Conservation (phyloP, 2,797 vertebrate species). For the Aselliscus stoliczkanus region DNA sequence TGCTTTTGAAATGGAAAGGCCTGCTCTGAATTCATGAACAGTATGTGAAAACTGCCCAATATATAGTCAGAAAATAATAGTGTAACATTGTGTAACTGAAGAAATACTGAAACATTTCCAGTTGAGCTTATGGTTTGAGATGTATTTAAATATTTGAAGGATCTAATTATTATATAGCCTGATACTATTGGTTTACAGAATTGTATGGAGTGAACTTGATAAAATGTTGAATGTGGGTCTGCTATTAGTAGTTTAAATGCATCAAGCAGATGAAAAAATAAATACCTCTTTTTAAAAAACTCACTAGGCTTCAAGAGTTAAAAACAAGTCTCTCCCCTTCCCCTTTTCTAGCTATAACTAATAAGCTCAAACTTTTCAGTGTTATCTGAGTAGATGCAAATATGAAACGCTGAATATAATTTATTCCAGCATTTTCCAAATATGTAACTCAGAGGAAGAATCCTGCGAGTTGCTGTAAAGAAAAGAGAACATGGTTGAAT, state of each 20-base stretch:
- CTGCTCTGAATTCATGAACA: not conserved
- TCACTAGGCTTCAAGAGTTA: not conserved
- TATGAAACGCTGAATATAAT: not conserved
- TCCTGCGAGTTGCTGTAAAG: not conserved
- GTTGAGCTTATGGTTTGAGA: not conserved
- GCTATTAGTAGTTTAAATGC: not conserved
- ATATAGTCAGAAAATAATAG: constrained; percentile 8
- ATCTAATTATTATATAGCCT: not conserved
- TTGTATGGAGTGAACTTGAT: not conserved
- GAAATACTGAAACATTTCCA: constrained; percentile 8
- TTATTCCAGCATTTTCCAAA: not conserved
- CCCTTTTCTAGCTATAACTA: not conserved
- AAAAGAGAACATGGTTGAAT: not conserved
- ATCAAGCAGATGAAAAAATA: not conserved
- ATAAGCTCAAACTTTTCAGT: not conserved
- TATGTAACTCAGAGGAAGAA: not conserved
- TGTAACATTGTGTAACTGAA: not conserved
- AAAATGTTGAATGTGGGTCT: not conserved
- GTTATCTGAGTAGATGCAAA: not conserved
- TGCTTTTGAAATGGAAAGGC: constrained; percentile 37
- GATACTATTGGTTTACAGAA: not conserved
- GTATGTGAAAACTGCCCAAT: not conserved
- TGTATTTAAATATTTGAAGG: not conserved
- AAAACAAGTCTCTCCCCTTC: not conserved
- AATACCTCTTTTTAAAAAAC: not conserved